Percentiles rank a stretch among this genome's conserved stretches.
phyloP scores from a whole-genome alignment of 2,888 invertebrate species.

The Amphimallon solstitiale region DNA sequence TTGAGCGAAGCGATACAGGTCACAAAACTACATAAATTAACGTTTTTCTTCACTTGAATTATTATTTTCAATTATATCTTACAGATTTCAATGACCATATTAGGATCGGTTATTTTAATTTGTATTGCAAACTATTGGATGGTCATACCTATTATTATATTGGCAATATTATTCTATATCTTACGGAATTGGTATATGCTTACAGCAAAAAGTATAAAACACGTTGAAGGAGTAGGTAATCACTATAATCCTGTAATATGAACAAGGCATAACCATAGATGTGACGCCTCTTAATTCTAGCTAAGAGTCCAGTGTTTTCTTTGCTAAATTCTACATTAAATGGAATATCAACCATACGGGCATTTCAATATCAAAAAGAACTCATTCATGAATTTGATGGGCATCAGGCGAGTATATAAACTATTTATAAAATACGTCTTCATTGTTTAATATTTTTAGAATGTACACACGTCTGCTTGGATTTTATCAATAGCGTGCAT shows the following conservation, averaged over 20 bases:
- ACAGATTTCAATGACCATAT: conserved; percentile 62
- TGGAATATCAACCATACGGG: conserved; percentile 86
- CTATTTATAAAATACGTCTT: too few relatives aligned
- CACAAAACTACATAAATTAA: conserved; percentile 64
- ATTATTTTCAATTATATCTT: too few relatives aligned
- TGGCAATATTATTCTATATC: conserved; percentile 70
- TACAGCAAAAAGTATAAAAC: conserved; percentile 77
- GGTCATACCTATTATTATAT: conserved; percentile 64
- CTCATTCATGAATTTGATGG: conserved; percentile 78
- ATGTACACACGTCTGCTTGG: conserved; percentile 74
- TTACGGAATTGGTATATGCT: conserved; percentile 73
- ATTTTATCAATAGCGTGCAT: conserved; percentile 73
- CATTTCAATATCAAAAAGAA: conserved; percentile 75
- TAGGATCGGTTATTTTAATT: conserved; percentile 67
- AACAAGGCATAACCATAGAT: too few relatives aligned
- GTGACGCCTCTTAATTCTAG: conserved; percentile 63
- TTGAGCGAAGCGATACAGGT: conserved; percentile 71
- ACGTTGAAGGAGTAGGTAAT: conserved; percentile 74
- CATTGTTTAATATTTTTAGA: conserved; percentile 18
- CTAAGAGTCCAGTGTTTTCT: conserved; percentile 88
- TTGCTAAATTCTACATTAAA: conserved; percentile 84
- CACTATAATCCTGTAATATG: too few relatives aligned
- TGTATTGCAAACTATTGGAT: conserved; percentile 66
- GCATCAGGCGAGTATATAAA: conserved; percentile 73
- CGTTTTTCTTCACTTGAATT: not conserved